Percentiles rank a stretch among this genome's conserved stretches.
These are phyloP conservation scores for Danionella dracula DNA, from an alignment of 2,797 vertebrate species.

Conservation along the genomic window DNA sequence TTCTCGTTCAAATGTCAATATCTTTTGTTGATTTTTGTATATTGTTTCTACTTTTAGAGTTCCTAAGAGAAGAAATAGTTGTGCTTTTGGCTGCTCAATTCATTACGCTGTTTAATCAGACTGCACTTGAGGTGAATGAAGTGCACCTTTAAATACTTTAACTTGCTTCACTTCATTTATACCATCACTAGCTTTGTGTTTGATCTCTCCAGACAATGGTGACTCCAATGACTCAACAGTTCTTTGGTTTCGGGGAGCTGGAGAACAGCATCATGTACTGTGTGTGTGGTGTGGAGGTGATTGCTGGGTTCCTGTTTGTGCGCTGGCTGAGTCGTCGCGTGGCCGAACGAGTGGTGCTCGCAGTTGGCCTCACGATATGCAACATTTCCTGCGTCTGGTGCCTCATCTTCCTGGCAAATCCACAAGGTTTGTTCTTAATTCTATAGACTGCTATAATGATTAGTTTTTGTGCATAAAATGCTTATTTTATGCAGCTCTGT, in stretches of 20 bases:
- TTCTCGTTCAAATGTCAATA: too few relatives aligned
- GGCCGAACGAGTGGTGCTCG: constrained; percentile 70
- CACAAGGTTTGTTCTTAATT: constrained; percentile 56
- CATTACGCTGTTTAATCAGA: constrained; percentile 82
- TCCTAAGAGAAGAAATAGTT: constrained; percentile 76
- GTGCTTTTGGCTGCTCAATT: constrained; percentile 79
- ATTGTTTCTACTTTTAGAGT: constrained; percentile 56
- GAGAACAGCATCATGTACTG: constrained; percentile 85
- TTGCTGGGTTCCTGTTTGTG: constrained; percentile 76
- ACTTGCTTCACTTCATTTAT: too few relatives aligned
- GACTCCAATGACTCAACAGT: constrained; percentile 78
- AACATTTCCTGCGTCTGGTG: constrained; percentile 78
- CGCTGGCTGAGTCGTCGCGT: constrained; percentile 68
- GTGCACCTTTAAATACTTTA: too few relatives aligned
- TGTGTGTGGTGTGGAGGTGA: constrained; percentile 76
- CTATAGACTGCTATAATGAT: too few relatives aligned
- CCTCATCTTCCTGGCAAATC: constrained; percentile 73
- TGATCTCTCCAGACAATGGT: constrained; percentile 71
- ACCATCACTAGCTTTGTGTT: not conserved
- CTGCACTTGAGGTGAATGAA: constrained; percentile 72
- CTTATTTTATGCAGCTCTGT: too few relatives aligned
- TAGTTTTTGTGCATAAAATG: too few relatives aligned
- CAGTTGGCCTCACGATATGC: constrained; percentile 70
- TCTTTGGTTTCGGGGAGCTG: constrained; percentile 76
- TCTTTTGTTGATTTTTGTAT: too few relatives aligned